Evolutionary conservation across 2,113 vertebrate genomes (phyloP).

Genomic region (Gnathonemus longibarbis): DNA sequence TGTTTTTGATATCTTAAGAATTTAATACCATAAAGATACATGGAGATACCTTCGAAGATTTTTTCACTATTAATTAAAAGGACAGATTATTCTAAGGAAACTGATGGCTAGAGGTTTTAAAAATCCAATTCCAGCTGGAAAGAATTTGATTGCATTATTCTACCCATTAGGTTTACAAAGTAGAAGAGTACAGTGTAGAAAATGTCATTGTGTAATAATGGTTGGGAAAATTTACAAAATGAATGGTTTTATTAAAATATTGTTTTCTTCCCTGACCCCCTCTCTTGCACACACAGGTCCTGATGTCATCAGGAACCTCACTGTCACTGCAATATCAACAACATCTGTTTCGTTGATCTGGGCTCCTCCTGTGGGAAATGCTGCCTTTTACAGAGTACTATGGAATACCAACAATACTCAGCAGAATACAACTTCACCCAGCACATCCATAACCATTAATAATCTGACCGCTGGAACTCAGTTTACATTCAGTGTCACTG

Average conservation of each 20-base stretch:
- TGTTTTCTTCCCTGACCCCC: neutral
- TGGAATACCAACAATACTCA: neutral
- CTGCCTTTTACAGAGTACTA: neutral
- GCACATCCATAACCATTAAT: neutral
- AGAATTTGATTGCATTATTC: no score
- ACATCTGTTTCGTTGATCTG: neutral
- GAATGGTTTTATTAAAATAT: no score
- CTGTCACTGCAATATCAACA: neutral
- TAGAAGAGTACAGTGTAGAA: neutral
- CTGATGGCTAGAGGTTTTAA: neutral
- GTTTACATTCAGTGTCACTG: slow-evolving; percentile 43
- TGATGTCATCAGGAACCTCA: slow-evolving; percentile 18
- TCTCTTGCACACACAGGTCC: slow-evolving; percentile 12
- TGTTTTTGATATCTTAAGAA: no score
- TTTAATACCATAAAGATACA: no score
- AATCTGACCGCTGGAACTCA: slow-evolving; percentile 39
- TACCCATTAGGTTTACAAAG: no score
- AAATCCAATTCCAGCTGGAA: neutral
- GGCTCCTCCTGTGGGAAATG: neutral
- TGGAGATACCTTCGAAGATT: no score
- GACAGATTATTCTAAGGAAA: no score
- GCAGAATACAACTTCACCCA: neutral
- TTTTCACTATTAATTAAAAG: no score
- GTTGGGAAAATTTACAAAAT: no score
- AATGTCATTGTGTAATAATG: neutral